These are phyloP conservation scores for Agrotis segetum DNA, from an alignment of 2,888 invertebrate species.

Conservation along the genomic window DNA sequence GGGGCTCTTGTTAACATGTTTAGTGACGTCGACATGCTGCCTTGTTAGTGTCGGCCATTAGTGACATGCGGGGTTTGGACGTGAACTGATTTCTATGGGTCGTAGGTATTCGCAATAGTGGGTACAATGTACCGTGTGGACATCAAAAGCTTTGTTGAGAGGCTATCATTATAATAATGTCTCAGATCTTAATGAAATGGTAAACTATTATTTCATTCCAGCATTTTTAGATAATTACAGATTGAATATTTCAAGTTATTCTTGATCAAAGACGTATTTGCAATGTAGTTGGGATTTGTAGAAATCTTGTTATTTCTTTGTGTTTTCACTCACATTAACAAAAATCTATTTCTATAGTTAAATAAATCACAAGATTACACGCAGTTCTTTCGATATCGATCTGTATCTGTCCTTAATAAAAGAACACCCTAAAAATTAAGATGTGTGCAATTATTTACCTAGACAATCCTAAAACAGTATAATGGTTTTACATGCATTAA, in stretches of 20 bases:
- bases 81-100: constrained; percentile 43
- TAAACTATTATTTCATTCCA: not conserved
- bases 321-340: not conserved
- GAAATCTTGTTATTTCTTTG: not conserved
- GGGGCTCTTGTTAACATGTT: constrained; percentile 46
- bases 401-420: too few relatives aligned
- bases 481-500: too few relatives aligned
- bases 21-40: constrained; percentile 47
- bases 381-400: too few relatives aligned
- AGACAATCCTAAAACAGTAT: too few relatives aligned
- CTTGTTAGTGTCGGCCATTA: constrained; percentile 56
- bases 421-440: too few relatives aligned
- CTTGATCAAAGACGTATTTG: too few relatives aligned
- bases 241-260: not conserved
- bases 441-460: too few relatives aligned
- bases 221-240: not conserved
- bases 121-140: constrained; percentile 12
- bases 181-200: not conserved
- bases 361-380: too few relatives aligned
- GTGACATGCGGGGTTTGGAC: constrained; percentile 43
- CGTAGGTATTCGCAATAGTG: constrained; percentile 16
- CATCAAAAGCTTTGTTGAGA: not conserved
- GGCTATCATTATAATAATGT: not conserved
- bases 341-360: not conserved
- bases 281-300: not conserved